Base-by-base conservation (phyloP, 2,888 invertebrate genomes). In the Desoria tigrina region DNA sequence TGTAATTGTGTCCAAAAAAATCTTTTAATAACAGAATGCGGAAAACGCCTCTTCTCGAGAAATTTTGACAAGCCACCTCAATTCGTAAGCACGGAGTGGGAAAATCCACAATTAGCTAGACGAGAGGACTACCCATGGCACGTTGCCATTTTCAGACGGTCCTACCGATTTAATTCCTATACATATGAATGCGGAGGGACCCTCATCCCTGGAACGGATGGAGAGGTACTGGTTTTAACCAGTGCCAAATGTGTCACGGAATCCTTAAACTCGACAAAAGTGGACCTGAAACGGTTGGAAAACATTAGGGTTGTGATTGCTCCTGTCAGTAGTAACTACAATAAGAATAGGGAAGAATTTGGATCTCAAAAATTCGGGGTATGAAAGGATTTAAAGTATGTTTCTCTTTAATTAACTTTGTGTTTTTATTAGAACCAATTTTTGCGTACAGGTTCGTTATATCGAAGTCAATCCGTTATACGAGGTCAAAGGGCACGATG, bases 71-170 rank as follows among this genome's bases (percentile, higher is more conserved):
- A 45, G 21, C 21, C 45, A 45, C 21, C 56, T 7, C 26, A 37
- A 24, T 57, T 39, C n/a, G 56, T 32, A 18, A 23, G 24, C 18
- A 26, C 4, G 18, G 45, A 42, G 2, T 42, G 49, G 45, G 58
- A 58, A 32, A 49, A 58, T 18, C 58, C 67, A 55, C 42, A 68
- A 42, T 45, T 61, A 3, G 62, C 66, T 1, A 61, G 56, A 61
- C 49, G 71, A 39, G 68, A 71, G 58, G 60, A 71, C 60, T 71
- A 66, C 45, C 71, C 71, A 6, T 71, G 71, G 71, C 66, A 66
- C n/a, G 71, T 68, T 27, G 61, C 65, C 50, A 61, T 71, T 42
- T 71, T 71, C 42, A 28, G 60, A 32, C 57, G 66, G 60, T 28
- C 50, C 32, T 57, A 50, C 42, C 61, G 55, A 42, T 54, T 27